Conservation (phyloP, 2,888 invertebrate species). For the Campoplex capitator region DNA sequence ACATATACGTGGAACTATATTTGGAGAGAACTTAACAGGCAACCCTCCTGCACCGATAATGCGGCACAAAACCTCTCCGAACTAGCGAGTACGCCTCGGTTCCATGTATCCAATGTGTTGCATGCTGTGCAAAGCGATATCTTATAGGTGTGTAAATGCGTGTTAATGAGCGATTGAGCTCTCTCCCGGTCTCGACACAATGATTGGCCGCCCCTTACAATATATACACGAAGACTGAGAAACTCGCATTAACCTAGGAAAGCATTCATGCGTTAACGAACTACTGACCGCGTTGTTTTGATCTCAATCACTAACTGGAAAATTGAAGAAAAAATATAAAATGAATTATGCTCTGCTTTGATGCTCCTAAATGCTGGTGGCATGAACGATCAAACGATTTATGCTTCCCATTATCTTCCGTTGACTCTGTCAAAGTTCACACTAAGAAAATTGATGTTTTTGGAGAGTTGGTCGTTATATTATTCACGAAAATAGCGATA, state of each 20-base stretch:
- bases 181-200: background rate
- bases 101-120: conserved; percentile 26
- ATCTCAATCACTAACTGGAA: background rate
- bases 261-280: conserved; percentile 15
- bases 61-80: conserved; percentile 19
- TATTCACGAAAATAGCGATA: background rate
- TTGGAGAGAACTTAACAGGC: background rate
- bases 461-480: background rate
- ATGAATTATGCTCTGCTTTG: background rate
- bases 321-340: background rate
- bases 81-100: background rate
- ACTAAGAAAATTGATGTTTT: background rate
- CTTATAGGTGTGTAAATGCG: conserved; percentile 10
- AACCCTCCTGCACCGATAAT: conserved; percentile 25
- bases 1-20: background rate
- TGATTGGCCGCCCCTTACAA: conserved; percentile 4
- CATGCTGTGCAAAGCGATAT: conserved; percentile 15
- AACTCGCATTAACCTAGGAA: background rate
- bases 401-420: background rate
- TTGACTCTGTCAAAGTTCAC: background rate
- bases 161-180: conserved; percentile 45
- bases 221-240: background rate
- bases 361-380: background rate
- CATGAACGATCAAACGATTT: background rate
- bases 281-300: conserved; percentile 18